Conservation (phyloP, 2,113 vertebrate genomes). For the Numenius arquata region DNA sequence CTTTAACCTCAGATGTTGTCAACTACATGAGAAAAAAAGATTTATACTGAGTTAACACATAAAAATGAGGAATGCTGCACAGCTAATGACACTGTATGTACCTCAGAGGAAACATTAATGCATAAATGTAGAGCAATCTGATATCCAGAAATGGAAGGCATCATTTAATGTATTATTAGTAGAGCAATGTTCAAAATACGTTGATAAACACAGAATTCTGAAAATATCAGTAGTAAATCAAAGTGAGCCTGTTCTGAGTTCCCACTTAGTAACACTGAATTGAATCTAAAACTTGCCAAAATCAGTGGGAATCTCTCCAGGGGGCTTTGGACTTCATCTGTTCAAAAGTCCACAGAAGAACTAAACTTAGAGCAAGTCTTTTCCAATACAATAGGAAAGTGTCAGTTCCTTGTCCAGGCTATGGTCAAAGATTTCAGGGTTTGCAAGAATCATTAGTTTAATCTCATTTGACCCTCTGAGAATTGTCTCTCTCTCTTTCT, state of each 20-base stretch:
- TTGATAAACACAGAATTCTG: background rate
- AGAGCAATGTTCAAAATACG: fast-evolving
- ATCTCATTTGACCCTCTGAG: background rate
- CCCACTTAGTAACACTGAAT: background rate
- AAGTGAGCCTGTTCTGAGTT: background rate
- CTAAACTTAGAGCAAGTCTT: background rate
- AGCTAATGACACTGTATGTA: background rate
- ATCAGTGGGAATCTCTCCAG: background rate
- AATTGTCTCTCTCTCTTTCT: background rate
- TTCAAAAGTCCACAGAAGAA: background rate
- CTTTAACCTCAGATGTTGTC: background rate
- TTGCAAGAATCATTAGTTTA: background rate
- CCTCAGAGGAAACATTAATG: background rate
- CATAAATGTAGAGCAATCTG: background rate
- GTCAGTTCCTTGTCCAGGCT: background rate
- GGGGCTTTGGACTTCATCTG: background rate
- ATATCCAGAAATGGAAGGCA: background rate
- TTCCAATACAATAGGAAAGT: background rate
- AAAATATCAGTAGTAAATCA: background rate
- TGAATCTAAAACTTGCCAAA: background rate
- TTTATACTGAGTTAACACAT: background rate
- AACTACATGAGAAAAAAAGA: background rate
- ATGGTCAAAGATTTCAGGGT: background rate
- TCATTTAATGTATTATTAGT: fast-evolving
- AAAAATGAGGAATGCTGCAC: background rate